Evolutionary conservation across 1,140 invertebrate genomes (phyloP).

Genomic region (Bilobella aurantiaca): DNA sequence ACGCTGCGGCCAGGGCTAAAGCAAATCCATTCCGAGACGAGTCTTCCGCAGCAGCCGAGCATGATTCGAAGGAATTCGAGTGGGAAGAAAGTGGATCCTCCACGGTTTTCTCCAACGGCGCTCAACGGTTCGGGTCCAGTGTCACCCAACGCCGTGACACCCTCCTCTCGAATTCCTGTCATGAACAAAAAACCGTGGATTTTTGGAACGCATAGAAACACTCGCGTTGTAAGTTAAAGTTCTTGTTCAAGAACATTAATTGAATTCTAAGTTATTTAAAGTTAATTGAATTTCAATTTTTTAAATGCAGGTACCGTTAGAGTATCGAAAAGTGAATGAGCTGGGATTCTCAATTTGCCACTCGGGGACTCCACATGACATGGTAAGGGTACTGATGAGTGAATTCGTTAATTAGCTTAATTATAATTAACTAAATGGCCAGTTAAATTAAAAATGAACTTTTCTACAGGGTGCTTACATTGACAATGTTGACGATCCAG

Average conservation of each 20-base stretch:
- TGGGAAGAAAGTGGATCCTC: constrained; percentile 16
- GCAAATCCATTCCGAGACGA: no score
- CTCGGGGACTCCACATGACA: constrained; percentile 22
- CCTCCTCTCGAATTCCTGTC: constrained; percentile 22
- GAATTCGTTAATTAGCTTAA: no score
- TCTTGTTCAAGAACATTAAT: no score
- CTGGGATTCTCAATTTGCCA: constrained; percentile 38
- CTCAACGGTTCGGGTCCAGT: constrained; percentile 6
- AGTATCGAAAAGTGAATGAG: constrained; percentile 38
- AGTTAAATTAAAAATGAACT: background rate
- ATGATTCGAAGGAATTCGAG: constrained; percentile 6
- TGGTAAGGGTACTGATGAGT: no score
- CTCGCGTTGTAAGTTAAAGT: constrained; percentile 44
- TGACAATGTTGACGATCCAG: constrained; percentile 46
- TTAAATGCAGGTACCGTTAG: constrained; percentile 42
- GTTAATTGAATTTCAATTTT: constrained; percentile 24
- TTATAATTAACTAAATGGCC: no score
- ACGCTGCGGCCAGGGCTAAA: no score
- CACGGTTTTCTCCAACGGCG: background rate
- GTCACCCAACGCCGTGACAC: background rate
- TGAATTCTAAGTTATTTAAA: constrained; percentile 11
- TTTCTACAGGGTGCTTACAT: constrained; percentile 48
- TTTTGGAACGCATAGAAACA: constrained; percentile 52
- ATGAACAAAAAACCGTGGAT: constrained; percentile 44
- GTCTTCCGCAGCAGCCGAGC: background rate